A percentile compares a stretch with the other conserved stretches of the same genome.
These are phyloP conservation scores for Drosophila setosimentum DNA, from an alignment of 2,888 invertebrate genomes.

Conservation along the genomic window DNA sequence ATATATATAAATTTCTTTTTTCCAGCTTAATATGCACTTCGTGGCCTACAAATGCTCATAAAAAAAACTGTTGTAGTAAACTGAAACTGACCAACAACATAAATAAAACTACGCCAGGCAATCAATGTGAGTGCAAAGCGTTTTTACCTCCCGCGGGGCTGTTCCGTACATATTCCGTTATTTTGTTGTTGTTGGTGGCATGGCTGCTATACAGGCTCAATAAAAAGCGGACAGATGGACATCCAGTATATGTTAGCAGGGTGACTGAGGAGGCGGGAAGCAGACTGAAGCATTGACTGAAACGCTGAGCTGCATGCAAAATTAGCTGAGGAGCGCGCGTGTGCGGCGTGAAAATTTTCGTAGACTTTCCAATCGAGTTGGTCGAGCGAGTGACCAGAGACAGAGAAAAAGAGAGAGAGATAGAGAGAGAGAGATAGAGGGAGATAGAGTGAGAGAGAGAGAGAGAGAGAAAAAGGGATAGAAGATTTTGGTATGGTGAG, in stretches of 20 bases:
- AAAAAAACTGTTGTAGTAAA: conserved; percentile 61
- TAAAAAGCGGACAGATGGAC: conserved; percentile 70
- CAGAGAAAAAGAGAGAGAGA: background rate
- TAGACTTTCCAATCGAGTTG: conserved; percentile 62
- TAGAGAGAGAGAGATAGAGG: background rate
- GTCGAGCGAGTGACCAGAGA: conserved; percentile 11
- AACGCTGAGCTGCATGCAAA: conserved; percentile 78
- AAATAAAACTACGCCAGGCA: conserved; percentile 76
- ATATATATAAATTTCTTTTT: background rate
- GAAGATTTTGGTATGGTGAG: conserved; percentile 53
- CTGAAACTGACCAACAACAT: conserved; percentile 68
- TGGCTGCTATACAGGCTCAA: conserved; percentile 62
- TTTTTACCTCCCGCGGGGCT: conserved; percentile 76
- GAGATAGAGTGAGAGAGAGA: background rate
- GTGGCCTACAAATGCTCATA: conserved; percentile 75
- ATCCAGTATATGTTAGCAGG: conserved; percentile 17
- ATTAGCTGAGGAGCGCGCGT: conserved; percentile 73
- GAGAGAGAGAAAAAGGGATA: background rate
- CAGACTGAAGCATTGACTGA: conserved; percentile 40
- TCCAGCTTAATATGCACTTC: conserved; percentile 74
- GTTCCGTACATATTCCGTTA: conserved; percentile 23
- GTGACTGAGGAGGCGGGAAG: background rate
- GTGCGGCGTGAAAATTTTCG: conserved; percentile 77
- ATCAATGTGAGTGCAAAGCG: conserved; percentile 78
- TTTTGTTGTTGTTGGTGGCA: conserved; percentile 34